Percentiles rank a stretch among this genome's conserved stretches.
These are phyloP conservation scores for Orthonyx spaldingii DNA, from an alignment of 2,113 vertebrate genomes.

Conservation along the genomic window DNA sequence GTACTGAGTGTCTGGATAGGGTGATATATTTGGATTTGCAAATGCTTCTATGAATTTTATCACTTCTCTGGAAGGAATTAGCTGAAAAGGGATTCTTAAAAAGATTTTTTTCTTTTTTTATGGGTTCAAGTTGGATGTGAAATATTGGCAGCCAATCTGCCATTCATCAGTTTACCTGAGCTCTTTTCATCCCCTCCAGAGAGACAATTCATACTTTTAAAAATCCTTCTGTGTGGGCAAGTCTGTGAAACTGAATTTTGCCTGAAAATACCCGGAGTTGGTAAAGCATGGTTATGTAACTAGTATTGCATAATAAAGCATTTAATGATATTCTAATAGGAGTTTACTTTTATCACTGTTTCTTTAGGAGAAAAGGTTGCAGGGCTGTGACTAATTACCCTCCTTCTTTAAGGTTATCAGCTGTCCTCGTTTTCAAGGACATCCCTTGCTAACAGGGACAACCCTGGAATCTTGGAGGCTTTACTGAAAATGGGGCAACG, in stretches of 20 bases:
- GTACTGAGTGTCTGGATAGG: not conserved
- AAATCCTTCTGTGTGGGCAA: not conserved
- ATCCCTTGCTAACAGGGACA: slow-evolving; percentile 46
- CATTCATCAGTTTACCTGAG: not conserved
- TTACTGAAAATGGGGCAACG: slow-evolving; percentile 26
- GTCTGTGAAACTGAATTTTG: not conserved
- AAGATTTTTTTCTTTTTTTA: not conserved
- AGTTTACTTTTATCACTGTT: slow-evolving; percentile 20
- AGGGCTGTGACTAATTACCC: slow-evolving; percentile 45
- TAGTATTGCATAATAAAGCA: slow-evolving; percentile 12
- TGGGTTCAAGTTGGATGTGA: not conserved
- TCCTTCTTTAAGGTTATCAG: slow-evolving; percentile 46
- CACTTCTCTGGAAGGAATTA: not conserved
- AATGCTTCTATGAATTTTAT: not conserved
- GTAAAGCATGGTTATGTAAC: slow-evolving; percentile 25
- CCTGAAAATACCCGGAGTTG: not conserved
- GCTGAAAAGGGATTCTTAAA: not conserved
- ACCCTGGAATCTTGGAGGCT: slow-evolving; percentile 20
- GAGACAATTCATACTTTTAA: not conserved
- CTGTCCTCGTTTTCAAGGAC: slow-evolving; percentile 54
- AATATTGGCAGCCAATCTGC: not conserved
- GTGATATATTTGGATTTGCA: slow-evolving; percentile 15
- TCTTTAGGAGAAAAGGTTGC: slow-evolving; percentile 34
- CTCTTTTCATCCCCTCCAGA: not conserved
- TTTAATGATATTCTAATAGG: not conserved